Percentiles rank a stretch among this genome's conserved stretches.
phyloP scores from a whole-genome alignment of 2,797 vertebrate genomes.

The Dendrocincla fuliginosa region DNA sequence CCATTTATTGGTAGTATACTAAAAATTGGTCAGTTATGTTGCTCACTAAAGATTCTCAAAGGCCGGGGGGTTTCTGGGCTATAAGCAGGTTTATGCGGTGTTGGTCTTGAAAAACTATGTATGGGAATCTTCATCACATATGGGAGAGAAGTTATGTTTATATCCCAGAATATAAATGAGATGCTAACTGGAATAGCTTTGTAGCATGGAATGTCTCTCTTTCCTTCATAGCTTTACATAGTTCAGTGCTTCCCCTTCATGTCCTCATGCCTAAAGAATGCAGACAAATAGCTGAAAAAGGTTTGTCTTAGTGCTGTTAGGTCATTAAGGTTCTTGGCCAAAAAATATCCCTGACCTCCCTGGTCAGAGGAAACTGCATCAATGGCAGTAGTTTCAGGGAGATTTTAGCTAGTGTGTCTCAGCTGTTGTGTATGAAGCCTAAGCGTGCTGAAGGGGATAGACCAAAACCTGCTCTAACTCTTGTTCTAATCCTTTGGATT shows the following conservation, averaged over 20 bases:
- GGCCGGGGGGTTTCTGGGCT: not conserved
- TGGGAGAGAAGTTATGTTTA: conserved; percentile 30
- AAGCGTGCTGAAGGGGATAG: not conserved
- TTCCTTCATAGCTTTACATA: conserved; percentile 18
- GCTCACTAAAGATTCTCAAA: not conserved
- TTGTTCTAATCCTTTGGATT: not conserved
- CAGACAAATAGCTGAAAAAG: conserved; percentile 50
- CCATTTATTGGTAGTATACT: not conserved
- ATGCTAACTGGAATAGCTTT: conserved; percentile 29
- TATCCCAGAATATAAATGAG: conserved; percentile 34
- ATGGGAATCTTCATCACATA: not conserved
- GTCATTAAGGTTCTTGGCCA: conserved; percentile 36
- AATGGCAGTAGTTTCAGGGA: not conserved
- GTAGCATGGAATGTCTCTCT: conserved; percentile 8
- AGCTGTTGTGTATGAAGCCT: not conserved
- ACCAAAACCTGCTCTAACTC: not conserved
- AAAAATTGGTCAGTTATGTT: not conserved
- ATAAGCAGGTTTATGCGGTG: not conserved
- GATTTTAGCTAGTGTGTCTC: not conserved
- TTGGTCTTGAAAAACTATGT: not conserved
- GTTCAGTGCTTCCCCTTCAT: conserved; percentile 40
- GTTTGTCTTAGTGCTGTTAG: conserved; percentile 38
- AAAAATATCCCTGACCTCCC: conserved; percentile 32
- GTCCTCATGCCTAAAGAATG: conserved; percentile 46
- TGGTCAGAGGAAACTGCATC: conserved; percentile 5